phyloP scores from a whole-genome alignment of 2,113 vertebrate genomes.

The Dasyornis broadbenti region DNA sequence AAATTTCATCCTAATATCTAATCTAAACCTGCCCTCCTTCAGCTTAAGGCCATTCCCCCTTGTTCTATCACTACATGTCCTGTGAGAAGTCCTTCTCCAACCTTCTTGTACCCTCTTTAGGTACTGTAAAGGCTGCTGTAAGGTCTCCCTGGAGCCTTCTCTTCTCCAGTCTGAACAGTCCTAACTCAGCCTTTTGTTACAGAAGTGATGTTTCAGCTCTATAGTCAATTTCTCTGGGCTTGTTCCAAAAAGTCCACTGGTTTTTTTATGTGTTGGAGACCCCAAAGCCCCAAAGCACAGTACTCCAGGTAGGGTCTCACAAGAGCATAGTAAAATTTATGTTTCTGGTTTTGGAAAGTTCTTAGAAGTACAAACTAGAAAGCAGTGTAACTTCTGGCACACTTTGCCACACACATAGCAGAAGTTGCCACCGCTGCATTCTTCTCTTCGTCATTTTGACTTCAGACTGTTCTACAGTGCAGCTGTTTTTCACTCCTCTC shows the following conservation, averaged over 20 bases:
- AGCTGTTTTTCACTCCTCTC: neutral
- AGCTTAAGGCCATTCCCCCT: neutral
- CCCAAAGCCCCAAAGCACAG: neutral
- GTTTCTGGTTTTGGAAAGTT: neutral
- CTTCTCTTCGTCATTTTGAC: neutral
- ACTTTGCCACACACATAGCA: neutral
- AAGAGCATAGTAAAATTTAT: neutral
- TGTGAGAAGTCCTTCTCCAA: neutral
- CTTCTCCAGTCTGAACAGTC: neutral
- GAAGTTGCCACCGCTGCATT: neutral
- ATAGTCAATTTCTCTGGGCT: neutral
- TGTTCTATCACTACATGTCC: neutral
- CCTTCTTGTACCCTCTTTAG: neutral
- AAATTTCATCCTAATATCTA: neutral
- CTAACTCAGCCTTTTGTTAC: neutral
- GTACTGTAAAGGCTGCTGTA: neutral
- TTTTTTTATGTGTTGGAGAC: neutral
- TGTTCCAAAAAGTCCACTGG: rapidly evolving
- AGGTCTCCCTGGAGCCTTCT: neutral
- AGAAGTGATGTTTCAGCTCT: neutral
- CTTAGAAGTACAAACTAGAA: neutral
- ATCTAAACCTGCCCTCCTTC: neutral
- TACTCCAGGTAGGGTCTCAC: neutral
- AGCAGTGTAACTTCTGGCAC: neutral
- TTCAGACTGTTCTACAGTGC: neutral